Conservation (phyloP, 2,113 vertebrate genomes). For the Mandrillus leucophaeus region DNA sequence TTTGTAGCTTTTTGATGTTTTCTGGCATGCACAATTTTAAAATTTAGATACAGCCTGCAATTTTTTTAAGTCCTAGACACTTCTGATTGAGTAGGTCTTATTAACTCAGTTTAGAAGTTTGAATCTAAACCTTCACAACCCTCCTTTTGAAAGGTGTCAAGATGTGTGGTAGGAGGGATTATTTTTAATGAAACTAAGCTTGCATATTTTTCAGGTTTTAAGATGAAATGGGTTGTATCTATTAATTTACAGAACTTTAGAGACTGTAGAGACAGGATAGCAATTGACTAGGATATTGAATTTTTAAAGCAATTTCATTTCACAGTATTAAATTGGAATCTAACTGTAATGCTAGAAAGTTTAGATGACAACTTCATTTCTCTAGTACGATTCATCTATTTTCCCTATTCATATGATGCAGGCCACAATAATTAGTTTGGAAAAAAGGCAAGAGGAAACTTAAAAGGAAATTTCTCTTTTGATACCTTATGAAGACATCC, state of each 20-base stretch:
- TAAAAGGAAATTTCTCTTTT: not conserved
- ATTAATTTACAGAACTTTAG: conserved; percentile 24
- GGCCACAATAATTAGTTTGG: not conserved
- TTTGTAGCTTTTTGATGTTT: conserved; percentile 41
- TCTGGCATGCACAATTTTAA: not conserved
- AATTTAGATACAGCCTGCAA: not conserved
- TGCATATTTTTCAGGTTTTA: conserved; percentile 36
- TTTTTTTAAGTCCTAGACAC: not conserved
- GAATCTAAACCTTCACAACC: not conserved
- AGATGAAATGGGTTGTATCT: not conserved
- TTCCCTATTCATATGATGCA: not conserved
- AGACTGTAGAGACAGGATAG: not conserved
- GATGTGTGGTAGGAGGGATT: not conserved
- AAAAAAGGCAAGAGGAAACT: not conserved
- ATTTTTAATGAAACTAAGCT: conserved; percentile 31
- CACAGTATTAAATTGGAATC: not conserved
- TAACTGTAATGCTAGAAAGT: not conserved
- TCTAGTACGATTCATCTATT: not conserved
- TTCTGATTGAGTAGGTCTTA: not conserved
- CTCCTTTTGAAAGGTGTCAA: not conserved
- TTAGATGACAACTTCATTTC: not conserved
- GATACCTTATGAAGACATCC: not conserved
- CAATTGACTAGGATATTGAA: not conserved
- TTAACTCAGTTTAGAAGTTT: not conserved
- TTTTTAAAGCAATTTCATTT: conserved; percentile 9